Evolutionary conservation across 2,113 vertebrate genomes (phyloP), one percentile per base, ranked within the genome.

Genomic region (Arothron firmamentum): DNA sequence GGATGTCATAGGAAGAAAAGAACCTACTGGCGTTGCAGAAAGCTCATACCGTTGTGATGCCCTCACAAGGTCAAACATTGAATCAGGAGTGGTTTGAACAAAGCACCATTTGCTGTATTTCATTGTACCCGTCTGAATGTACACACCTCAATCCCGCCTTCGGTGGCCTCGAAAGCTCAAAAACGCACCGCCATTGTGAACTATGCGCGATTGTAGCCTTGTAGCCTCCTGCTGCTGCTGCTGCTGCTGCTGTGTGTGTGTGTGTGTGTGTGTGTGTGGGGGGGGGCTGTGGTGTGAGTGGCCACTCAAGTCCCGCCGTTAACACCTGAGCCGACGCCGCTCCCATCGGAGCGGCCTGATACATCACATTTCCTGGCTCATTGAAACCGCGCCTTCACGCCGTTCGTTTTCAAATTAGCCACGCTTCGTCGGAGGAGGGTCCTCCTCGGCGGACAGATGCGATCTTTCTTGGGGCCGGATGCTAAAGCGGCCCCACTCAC

Each of bases 301-400:
- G 80, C 72, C 77, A 77, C 70, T 70, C 84, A 85, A 87, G 87
- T 85, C 76, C 75, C 70, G 59, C 23, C 74, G 81, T 82, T 84
- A 82, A 82, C 85, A 88, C 85, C 56, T 72, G 74, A 88, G 75
- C 81, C 83, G 80, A n/a, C 87, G 87, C 61, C 83, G 81, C 74
- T 87, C 75, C 79, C 82, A 83, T 87, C 80, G 82, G 78, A 85
- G 79, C 75, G 79, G 80, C 78, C 84, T 75, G 80, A 88, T 89
- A 84, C 84, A 81, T 88, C 80, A 86, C 77, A 88, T 90, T 89
- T 89, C 82, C 74, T 83, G 89, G 70, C 86, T 91, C 88, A 88
- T 88, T 89, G 86, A 83, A 88, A 87, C 57, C 47, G 23, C 73
- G 54, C 50, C 54, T 20, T 41, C 45, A 5, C 55, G 71, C 58